These are phyloP conservation scores for Tylochromis polylepis DNA, from an alignment of 2,113 vertebrate genomes.

Conservation along the genomic window DNA sequence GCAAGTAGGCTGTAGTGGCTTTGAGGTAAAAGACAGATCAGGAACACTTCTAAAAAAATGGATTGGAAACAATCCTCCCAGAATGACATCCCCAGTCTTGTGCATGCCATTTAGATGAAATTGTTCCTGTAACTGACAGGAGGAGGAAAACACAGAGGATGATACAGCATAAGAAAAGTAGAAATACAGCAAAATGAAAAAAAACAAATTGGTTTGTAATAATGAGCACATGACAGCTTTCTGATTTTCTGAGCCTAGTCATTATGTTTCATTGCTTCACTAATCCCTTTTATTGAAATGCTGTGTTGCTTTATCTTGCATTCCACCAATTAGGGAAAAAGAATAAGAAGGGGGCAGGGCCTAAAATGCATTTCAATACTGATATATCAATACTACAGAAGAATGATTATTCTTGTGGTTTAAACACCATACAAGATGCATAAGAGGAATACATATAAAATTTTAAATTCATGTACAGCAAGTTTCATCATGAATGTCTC, in stretches of 20 bases:
- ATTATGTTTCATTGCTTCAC: neutral
- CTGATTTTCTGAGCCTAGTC: neutral
- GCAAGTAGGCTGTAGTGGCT: neutral
- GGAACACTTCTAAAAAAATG: slow-evolving; percentile 23
- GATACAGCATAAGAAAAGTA: neutral
- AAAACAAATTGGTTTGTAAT: neutral
- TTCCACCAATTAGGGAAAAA: neutral
- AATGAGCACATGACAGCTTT: neutral
- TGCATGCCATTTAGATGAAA: slow-evolving; percentile 45
- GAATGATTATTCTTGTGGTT: too few relatives aligned
- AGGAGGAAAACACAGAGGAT: neutral
- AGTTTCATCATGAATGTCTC: neutral
- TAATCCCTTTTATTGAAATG: neutral
- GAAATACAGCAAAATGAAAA: neutral
- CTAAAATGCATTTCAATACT: too few relatives aligned
- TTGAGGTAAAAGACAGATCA: slow-evolving; percentile 28
- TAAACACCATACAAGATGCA: too few relatives aligned
- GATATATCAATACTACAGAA: too few relatives aligned
- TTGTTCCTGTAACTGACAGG: slow-evolving; percentile 9
- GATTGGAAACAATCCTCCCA: slow-evolving; percentile 41
- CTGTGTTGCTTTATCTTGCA: neutral
- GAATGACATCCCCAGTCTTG: slow-evolving; percentile 33
- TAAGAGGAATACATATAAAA: neutral
- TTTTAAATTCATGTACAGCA: neutral
- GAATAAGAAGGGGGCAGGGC: neutral